Conservation (phyloP, 2,113 vertebrate genomes). For the Eubucco bourcierii region DNA sequence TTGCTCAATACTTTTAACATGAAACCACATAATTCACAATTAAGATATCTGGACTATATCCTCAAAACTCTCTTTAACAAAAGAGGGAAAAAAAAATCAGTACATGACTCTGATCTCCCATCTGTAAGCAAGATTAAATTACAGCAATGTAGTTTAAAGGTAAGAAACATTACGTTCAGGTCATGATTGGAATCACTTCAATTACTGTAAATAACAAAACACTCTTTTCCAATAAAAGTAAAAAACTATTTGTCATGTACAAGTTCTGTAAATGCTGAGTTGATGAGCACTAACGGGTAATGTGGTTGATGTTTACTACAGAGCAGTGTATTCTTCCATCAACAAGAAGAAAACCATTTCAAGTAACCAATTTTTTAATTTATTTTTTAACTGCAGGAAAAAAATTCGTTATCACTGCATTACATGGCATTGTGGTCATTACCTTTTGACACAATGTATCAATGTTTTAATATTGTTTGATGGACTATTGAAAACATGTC, state of each 20-base stretch:
- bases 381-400: background rate
- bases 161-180: background rate
- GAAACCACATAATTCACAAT: background rate
- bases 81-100: background rate
- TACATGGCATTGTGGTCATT: background rate
- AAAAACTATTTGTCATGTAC: background rate
- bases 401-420: background rate
- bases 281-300: background rate
- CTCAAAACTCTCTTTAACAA: background rate
- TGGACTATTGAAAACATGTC: background rate
- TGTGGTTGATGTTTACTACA: background rate
- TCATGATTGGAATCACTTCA: background rate
- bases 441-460: background rate
- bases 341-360: background rate
- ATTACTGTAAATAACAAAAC: background rate
- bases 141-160: background rate
- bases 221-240: background rate
- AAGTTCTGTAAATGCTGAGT: background rate
- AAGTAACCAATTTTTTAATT: background rate
- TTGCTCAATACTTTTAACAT: background rate
- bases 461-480: background rate
- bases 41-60: background rate
- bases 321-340: background rate
- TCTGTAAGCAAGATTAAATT: background rate
- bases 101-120: background rate